phyloP scores from a whole-genome alignment of 2,888 invertebrate genomes.

The Harpalus rufipes region DNA sequence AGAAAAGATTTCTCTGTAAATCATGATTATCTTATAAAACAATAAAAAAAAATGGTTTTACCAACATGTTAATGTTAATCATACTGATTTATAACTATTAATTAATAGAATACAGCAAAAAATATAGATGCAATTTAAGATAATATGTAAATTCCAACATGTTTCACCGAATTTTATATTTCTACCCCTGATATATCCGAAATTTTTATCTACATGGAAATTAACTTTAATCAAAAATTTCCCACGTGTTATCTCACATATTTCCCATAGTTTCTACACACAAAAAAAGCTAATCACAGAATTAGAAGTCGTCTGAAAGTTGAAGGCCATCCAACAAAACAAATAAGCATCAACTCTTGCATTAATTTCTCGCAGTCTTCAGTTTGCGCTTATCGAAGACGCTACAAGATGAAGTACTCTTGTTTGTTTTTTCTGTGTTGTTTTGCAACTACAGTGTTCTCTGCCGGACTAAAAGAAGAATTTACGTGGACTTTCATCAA shows the following conservation, averaged over 20 bases:
- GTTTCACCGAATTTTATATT: no score
- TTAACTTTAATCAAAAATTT: not conserved
- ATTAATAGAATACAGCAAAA: no score
- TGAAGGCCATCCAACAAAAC: slow-evolving; percentile 18
- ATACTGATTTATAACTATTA: no score
- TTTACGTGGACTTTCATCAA: slow-evolving; percentile 75
- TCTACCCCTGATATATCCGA: not conserved
- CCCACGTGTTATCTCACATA: not conserved
- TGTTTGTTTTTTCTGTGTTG: slow-evolving; percentile 16
- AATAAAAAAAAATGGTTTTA: not conserved
- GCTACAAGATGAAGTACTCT: not conserved
- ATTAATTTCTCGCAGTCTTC: slow-evolving; percentile 3
- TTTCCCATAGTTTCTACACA: not conserved
- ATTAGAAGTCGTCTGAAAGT: not conserved
- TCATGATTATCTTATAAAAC: not conserved
- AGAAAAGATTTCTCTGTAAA: not conserved
- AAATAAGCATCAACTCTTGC: not conserved
- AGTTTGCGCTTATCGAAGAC: not conserved
- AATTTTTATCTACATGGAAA: not conserved
- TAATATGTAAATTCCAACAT: no score
- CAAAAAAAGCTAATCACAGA: not conserved
- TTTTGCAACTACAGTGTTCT: slow-evolving; percentile 1
- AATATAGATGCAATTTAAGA: no score
- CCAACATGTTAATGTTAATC: not conserved
- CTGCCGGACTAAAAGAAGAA: slow-evolving; percentile 74